Base-by-base conservation (phyloP, 2,888 invertebrate genomes). In the Celastrina argiolus region DNA sequence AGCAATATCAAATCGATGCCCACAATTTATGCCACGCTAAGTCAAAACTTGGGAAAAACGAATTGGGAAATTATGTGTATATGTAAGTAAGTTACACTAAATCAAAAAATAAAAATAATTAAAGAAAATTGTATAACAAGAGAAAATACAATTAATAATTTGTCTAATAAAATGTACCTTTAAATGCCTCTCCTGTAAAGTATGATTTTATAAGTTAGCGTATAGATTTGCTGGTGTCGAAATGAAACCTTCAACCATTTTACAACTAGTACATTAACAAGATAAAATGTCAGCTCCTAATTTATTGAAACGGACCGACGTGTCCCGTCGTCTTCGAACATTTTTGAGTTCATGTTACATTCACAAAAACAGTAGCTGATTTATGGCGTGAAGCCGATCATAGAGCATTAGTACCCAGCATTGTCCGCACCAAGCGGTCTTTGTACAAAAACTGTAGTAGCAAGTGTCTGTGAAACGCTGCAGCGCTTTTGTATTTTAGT, bases 351-450 rank as follows among this genome's bases (percentile, higher is more conserved):
- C 65, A 58, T 39, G 4, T 67, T 56, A 65, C 56, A 67, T 67
- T 66, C 41, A 72, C 71, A 73, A 74, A 71, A 74, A 74, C 74
- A 74, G 74, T 73, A 76, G 76, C 72, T 67, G 77, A 91, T 91
- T 91, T 91, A 91, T 87, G 89, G 80, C 81, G 76, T 74, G 76
- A 81, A 78, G 76, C 74, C 82, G 88, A 91, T 91, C 90, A 91
- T 89, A 84, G 83, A 80, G 79, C 89, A 91, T 91, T 89, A 91
- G 90, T 86, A 88, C 77, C 71, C 65, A 69, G 74, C 78, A 81
- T 89, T 90, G 88, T 90, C 79, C 87, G 70, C 87, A 74, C 77
- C 84, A 83, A 87, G 90, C 78, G 82, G 80, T 72, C 83, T 84
- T 87, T 88, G 85, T 84, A 65, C 69, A 56, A 69, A 70, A 72